Conservation (phyloP, 2,113 vertebrate species). For the Psittacus erithacus region DNA sequence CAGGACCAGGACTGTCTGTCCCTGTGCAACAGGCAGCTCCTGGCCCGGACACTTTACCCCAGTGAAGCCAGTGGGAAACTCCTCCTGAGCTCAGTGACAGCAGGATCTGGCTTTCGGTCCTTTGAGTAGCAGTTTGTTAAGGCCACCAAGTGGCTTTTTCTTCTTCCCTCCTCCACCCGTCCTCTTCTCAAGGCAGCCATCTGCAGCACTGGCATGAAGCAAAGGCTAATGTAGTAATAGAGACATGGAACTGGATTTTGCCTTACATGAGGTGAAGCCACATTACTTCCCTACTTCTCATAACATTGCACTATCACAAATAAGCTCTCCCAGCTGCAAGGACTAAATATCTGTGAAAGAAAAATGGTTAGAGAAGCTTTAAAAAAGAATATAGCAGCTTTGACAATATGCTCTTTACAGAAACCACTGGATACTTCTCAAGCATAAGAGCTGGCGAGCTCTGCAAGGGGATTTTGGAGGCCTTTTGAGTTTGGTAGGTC, state of each 20-base stretch:
- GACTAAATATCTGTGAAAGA: background rate
- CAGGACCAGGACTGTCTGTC: background rate
- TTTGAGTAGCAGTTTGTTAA: background rate
- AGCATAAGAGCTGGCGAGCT: background rate
- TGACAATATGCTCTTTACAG: background rate
- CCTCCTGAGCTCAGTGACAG: background rate
- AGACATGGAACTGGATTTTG: background rate
- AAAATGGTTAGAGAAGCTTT: background rate
- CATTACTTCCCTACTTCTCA: background rate
- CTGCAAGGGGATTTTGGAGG: background rate
- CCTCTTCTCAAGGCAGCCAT: background rate
- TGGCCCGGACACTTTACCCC: background rate
- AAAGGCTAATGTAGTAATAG: rapidly evolving
- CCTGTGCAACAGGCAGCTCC: background rate
- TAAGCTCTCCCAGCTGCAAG: background rate
- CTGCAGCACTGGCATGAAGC: background rate
- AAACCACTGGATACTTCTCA: background rate
- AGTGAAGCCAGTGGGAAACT: background rate
- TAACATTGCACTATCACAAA: background rate
- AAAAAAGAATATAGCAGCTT: background rate
- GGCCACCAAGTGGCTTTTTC: background rate
- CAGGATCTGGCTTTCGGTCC: background rate
- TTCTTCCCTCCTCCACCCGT: background rate
- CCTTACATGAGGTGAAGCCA: background rate
- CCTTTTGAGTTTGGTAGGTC: background rate